Evolutionary conservation across 2,797 vertebrate species (phyloP), one percentile per base, ranked within the genome.

Genomic region (Erpetoichthys calabaricus): DNA sequence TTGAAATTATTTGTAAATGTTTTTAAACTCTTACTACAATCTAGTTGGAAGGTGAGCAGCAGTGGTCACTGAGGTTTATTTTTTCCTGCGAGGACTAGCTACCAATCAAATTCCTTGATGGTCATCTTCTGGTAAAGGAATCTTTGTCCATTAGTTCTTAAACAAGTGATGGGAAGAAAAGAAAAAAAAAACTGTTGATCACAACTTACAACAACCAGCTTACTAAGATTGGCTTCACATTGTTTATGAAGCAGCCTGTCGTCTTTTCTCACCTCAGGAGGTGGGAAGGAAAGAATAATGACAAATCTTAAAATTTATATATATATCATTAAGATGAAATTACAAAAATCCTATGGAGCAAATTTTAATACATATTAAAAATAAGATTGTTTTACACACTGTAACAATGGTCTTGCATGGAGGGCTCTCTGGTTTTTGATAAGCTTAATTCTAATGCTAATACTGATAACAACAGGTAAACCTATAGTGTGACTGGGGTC

Each of bases 341-440:
- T 25, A 70, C 73, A 69, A 75, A 86, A 86, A 82, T 85, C 81
- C 74, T 82, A 58, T 56, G 79, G 79, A 73, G 64, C 79, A 81
- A 83, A 86, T 89, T 85, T 83, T 84, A 80, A 84, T 86, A 85
- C 75, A 50, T 73, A 74, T 79, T 75, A 76, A 78, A 63, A 80
- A 77, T 75, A 79, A 74, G 72, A 75, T 78, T 81, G 79, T 84
- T 85, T 78, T 81, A 70, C 75, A 88, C 78, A 85, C 89, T 85
- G 90, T 78, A 83, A 82, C 86, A 88, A 74, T 83, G 91, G 89
- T 96, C 88, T 25, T 88, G 89, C 87, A 92, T 89, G 88, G 92
- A 89, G 91, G 89, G 86, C 89, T 94, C 86, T 87, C 80, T 73
- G 73, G 75, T 69, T 76, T 59, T 68, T 69, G 62, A 71, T 76